phyloP scores from a whole-genome alignment of 2,113 vertebrate genomes.

The Symphodus melops region DNA sequence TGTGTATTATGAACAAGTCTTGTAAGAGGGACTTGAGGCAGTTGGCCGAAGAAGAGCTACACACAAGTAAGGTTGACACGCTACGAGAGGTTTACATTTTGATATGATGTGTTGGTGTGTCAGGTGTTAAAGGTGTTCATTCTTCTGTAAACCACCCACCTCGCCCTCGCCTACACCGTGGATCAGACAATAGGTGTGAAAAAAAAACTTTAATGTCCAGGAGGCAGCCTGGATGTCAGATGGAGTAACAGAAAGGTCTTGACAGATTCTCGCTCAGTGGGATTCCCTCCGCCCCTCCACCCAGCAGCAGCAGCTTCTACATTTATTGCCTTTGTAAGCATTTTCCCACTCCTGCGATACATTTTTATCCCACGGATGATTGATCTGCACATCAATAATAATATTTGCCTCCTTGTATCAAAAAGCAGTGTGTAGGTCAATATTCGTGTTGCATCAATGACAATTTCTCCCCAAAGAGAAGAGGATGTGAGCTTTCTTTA shows the following conservation, averaged over 20 bases:
- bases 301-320: constrained; percentile 19
- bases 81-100: too few species aligned
- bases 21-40: too few species aligned
- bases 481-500: neutral
- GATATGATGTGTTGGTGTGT: too few species aligned
- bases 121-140: too few species aligned
- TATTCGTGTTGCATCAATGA: neutral
- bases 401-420: constrained; percentile 3
- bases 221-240: constrained; percentile 28
- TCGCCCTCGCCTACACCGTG: neutral
- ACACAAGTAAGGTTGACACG: too few species aligned
- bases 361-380: constrained; percentile 25
- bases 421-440: neutral
- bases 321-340: constrained; percentile 65
- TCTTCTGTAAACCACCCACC: neutral
- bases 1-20: neutral
- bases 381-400: constrained; percentile 3
- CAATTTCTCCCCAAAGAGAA: neutral
- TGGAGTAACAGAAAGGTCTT: constrained; percentile 37
- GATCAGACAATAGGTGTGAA: neutral
- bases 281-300: constrained; percentile 42
- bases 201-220: neutral
- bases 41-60: too few species aligned
- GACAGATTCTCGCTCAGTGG: constrained; percentile 66
- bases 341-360: constrained; percentile 43